Percentiles rank a stretch among this genome's conserved stretches.
phyloP scores from a whole-genome alignment of 2,888 invertebrate species.

The Oligia latruncula region DNA sequence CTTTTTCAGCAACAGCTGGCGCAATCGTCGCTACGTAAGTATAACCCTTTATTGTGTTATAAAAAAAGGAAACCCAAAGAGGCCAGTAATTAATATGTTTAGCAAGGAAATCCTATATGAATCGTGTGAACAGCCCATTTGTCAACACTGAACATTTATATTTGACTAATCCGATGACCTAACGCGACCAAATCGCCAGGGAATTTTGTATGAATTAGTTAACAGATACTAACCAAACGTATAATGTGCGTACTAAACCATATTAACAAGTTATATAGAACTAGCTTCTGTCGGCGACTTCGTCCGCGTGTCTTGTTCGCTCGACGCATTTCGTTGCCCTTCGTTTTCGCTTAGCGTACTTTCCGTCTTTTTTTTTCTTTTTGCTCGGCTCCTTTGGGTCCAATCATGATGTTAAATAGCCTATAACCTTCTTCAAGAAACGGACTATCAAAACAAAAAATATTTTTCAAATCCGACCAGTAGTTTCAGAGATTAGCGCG shows the following conservation, averaged over 20 bases:
- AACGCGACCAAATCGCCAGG: slow-evolving; percentile 7
- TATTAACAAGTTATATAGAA: slow-evolving; percentile 50
- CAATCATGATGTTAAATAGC: background rate
- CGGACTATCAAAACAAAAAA: background rate
- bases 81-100: background rate
- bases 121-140: slow-evolving; percentile 30
- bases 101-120: slow-evolving; percentile 2
- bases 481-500: background rate
- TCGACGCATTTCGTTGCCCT: background rate
- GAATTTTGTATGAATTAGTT: slow-evolving; percentile 11
- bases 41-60: background rate
- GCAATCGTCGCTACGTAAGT: too few relatives aligned
- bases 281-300: background rate
- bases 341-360: background rate
- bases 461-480: background rate
- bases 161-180: background rate
- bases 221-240: slow-evolving; percentile 13
- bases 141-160: slow-evolving; percentile 1
- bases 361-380: background rate
- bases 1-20: too few relatives aligned
- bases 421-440: background rate
- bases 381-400: background rate
- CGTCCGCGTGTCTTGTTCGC: too few relatives aligned
- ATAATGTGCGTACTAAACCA: slow-evolving; percentile 2
- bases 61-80: background rate